phyloP scores from a whole-genome alignment of 2,797 vertebrate genomes.

The Pseudopleuronectes americanus region DNA sequence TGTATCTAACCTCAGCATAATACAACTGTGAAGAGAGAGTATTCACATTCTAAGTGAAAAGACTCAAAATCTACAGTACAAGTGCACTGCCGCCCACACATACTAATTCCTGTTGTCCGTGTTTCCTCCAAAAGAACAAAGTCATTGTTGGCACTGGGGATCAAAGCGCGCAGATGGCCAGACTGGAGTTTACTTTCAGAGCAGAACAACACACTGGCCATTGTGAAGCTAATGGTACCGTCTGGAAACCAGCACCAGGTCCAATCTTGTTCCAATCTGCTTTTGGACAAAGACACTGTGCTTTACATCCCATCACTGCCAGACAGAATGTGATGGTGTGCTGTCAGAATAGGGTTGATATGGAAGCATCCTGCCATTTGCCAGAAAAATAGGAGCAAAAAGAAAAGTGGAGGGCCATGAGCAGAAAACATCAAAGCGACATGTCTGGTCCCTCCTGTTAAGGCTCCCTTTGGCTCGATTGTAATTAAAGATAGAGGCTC shows the following conservation, averaged over 20 bases:
- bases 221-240: constrained; percentile 40
- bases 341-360: constrained; percentile 20
- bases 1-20: not conserved
- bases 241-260: constrained; percentile 18
- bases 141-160: constrained; percentile 49
- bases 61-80: constrained; percentile 17
- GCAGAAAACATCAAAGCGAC: constrained; percentile 65
- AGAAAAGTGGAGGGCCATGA: constrained; percentile 28
- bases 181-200: constrained; percentile 50
- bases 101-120: constrained; percentile 34
- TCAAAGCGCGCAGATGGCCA: constrained; percentile 72
- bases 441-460: constrained; percentile 44
- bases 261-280: constrained; percentile 46
- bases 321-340: constrained; percentile 23
- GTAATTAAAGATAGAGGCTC: constrained; percentile 82
- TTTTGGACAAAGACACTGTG: constrained; percentile 37
- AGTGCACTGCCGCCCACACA: constrained; percentile 25
- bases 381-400: not conserved
- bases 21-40: not conserved
- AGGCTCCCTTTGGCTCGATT: constrained; percentile 63
- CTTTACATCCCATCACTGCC: constrained; percentile 31
- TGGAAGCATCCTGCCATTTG: constrained; percentile 35
- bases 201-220: constrained; percentile 53
- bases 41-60: constrained; percentile 7
- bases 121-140: constrained; percentile 63